These are phyloP conservation scores for Rhadina sibilatrix DNA, from an alignment of 2,113 vertebrate genomes.

Conservation along the genomic window DNA sequence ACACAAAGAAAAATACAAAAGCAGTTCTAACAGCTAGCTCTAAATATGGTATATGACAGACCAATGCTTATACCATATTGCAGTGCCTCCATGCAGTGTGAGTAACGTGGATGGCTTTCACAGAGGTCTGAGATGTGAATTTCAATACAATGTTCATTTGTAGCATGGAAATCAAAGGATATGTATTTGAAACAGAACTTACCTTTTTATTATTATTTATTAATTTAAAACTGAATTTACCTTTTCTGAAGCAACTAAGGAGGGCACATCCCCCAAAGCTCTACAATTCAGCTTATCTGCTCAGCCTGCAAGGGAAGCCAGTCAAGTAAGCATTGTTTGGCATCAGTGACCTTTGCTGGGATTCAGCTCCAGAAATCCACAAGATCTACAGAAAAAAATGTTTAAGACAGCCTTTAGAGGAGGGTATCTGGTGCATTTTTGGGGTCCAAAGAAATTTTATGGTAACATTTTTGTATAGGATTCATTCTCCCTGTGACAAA, in stretches of 20 bases:
- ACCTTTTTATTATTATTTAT: background rate
- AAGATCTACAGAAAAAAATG: background rate
- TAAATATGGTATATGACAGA: background rate
- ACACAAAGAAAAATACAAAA: background rate
- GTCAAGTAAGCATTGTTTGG: background rate
- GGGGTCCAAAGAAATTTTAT: background rate
- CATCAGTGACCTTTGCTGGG: background rate
- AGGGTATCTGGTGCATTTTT: background rate
- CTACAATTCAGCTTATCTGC: background rate
- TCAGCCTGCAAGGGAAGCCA: background rate
- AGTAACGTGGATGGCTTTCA: background rate
- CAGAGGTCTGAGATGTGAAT: background rate
- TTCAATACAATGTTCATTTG: background rate
- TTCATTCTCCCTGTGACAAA: background rate
- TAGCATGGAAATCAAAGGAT: background rate
- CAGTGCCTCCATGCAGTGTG: background rate
- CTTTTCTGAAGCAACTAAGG: background rate
- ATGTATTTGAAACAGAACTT: background rate
- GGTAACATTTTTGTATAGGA: background rate
- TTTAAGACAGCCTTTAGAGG: background rate
- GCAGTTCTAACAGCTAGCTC: background rate
- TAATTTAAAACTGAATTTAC: background rate
- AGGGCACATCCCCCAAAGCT: background rate
- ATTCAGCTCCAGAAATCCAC: background rate
- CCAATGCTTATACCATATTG: background rate